Base-by-base conservation (phyloP, 2,797 vertebrate genomes). In the Enteromius unitaeniatus region DNA sequence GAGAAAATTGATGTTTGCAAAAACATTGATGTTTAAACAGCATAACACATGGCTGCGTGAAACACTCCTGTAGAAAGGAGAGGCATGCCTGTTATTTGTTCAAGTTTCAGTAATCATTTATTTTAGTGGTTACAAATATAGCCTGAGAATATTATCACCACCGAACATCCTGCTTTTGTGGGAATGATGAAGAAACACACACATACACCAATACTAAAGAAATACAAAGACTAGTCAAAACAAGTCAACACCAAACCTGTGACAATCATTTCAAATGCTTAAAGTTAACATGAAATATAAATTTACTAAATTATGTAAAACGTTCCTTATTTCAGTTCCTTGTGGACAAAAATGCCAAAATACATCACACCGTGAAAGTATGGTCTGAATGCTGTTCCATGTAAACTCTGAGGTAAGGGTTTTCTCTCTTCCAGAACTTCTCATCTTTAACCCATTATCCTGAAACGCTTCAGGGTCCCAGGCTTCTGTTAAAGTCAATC, bases 111-210 rank as follows among this genome's bases (percentile, higher is more conserved):
- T 37, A 7, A 26, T 76, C 6, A 15, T 42, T 15, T 15, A n/a
- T 37, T 75, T 58, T 76, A 76, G 55, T 58, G 73, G 31, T 76
- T 15, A 42, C 53, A 76, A 76, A 76, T 17, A 58, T 58, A 76
- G 58, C 73, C 73, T 76, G 74, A 76, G 74, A 76, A 23, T 23
- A 58, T 76, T 17, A 60, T 34, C 53, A 42, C 34, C 40, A 26
- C 6, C 15, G 68, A 45, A 23, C 13, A 23, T 70, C 40, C 53
- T 40, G 73, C 34, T 76, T 37, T 37, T 34, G 13, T 76, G 51
- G 7, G 21, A 58, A 58, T 58, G n/a, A 58, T 23, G 21, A 76
- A 58, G 34, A 40, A 53, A 58, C 3, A 55, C 34, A 2, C 74
- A 76, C 8, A 76, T 23, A 58, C 34, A 76, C 31, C 13, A 58